Conservation (phyloP, 2,888 invertebrate species). For the Sepiola atlantica region DNA sequence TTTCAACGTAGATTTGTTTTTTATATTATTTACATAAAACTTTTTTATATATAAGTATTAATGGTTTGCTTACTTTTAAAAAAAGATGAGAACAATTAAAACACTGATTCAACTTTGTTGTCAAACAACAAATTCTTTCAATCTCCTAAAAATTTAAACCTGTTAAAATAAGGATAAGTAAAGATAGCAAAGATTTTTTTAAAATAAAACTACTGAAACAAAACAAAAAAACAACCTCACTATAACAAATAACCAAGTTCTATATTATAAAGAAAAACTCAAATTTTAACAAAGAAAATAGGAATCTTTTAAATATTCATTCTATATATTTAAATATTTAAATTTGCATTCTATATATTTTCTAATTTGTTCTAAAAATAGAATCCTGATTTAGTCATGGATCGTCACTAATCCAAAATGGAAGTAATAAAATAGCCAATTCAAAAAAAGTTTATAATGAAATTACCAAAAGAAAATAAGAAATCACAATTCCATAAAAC, state of each 20-base stretch:
- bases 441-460: no score
- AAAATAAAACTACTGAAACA: neutral
- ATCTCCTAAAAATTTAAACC: neutral
- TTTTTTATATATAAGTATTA: neutral
- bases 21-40: neutral
- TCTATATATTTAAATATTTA: neutral
- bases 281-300: neutral
- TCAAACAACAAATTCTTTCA: neutral
- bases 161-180: neutral
- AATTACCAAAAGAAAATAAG: no score
- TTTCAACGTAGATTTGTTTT: neutral
- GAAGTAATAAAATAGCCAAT: neutral
- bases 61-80: neutral
- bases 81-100: neutral
- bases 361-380: neutral
- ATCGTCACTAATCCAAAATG: neutral
- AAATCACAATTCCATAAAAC: neutral
- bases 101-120: neutral
- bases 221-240: neutral
- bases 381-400: neutral
- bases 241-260: neutral
- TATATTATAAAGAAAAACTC: neutral
- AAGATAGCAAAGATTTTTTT: neutral
- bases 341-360: neutral
- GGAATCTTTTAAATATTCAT: neutral